phyloP scores from a whole-genome alignment of 2,113 vertebrate genomes.

The Sinocyclocheilus grahami region DNA sequence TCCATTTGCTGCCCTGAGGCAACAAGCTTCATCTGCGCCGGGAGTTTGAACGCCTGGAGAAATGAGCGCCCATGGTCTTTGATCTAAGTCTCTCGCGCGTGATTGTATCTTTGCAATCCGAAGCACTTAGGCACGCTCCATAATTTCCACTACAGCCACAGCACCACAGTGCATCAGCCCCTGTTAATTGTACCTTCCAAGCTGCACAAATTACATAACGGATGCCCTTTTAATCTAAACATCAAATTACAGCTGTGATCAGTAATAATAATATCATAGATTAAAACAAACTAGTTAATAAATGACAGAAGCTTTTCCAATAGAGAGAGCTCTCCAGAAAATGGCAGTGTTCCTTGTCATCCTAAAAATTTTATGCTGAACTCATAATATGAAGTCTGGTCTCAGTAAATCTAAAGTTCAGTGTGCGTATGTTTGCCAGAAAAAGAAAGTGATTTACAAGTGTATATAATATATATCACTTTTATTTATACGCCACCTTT shows the following conservation, averaged over 20 bases:
- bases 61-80: slow-evolving; percentile 38
- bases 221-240: not conserved
- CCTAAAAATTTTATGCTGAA: not conserved
- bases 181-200: slow-evolving; percentile 13
- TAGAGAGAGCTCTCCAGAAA: not conserved
- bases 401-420: not conserved
- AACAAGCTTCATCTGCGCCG: slow-evolving; percentile 66
- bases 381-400: not conserved
- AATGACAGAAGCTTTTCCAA: not conserved
- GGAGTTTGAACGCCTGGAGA: slow-evolving; percentile 37
- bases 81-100: slow-evolving; percentile 17
- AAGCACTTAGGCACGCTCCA: not conserved
- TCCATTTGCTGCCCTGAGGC: slow-evolving; percentile 64
- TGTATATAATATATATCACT: not conserved
- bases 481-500: not conserved
- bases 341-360: not conserved
- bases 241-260: not conserved
- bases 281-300: slow-evolving; percentile 17
- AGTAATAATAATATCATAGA: not conserved
- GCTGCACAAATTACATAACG: not conserved
- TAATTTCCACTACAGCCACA: slow-evolving; percentile 28
- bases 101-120: slow-evolving; percentile 21
- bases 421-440: not conserved
- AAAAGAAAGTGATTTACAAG: not conserved
- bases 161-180: slow-evolving; percentile 25